Base-by-base conservation (phyloP, 2,888 invertebrate genomes). In the Netelia fuscicornis region DNA sequence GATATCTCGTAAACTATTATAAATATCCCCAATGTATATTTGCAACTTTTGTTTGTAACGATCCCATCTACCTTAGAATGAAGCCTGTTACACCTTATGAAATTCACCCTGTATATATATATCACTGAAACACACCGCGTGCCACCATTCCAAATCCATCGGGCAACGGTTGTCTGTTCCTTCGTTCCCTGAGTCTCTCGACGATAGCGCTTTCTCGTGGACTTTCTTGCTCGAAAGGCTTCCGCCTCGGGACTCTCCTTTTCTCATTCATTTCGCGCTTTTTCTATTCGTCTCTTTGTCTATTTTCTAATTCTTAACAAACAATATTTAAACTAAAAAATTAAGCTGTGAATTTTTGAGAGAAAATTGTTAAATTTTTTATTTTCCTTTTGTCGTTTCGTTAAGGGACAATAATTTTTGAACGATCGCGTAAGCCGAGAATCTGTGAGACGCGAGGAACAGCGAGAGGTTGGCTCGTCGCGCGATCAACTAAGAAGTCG, bases 231-330 rank as follows among this genome's bases (percentile, higher is more conserved):
- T 89, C 90, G 30, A 60, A 75, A 65, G 86, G 85, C 64, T 88
- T 91, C 71, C 89, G 88, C 56, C 85, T 87, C 13, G 87, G 65
- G 56, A 71, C 54, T 84, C 86, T 88, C 70, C 87, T 88, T 81
- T 81, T 89, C 44, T 92, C 92, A 85, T 89, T 89, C 92, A 92
- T 92, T 68, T 25, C 84, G 52, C 10, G 8, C 67, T 76, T 62
- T 20, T 52, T n/a, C 65, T 64, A 20, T 13, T 44, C 60, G 44
- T 54, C 64, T 11, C 37, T 56, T 74, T 54, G 44, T 54, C 64
- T 11, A 20, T 56, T 74, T 54, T 75, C 58, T 78, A 77, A 86
- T 81, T 80, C 67, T 23, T 48, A 52, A 79, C 44, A 70, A 10
- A 23, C 5, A 11, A 48, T 17, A 17, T 17, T 17, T 17, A 17